Percentiles rank a stretch among this genome's conserved stretches.
Conservation (phyloP, 2,888 invertebrate genomes). For the Drosophila rellima region DNA sequence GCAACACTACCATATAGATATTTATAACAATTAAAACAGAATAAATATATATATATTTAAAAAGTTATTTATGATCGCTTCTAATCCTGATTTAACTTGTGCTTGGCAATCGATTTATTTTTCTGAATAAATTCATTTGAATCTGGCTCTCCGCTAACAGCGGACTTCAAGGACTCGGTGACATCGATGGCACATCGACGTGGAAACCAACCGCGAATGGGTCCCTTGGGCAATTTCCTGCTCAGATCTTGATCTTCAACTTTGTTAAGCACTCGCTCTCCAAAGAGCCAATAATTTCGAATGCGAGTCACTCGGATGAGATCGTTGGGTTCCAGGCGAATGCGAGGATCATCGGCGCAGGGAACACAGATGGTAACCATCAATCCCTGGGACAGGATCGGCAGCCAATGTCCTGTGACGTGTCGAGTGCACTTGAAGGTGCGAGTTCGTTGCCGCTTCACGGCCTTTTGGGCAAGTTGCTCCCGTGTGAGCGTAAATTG, state of each 20-base stretch:
- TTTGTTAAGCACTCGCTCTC: conserved; percentile 87
- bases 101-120: neutral
- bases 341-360: conserved; percentile 94
- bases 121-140: neutral
- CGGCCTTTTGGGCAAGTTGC: conserved; percentile 94
- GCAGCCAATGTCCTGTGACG: conserved; percentile 92
- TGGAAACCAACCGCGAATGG: conserved; percentile 95
- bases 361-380: conserved; percentile 90
- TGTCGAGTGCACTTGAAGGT: conserved; percentile 88
- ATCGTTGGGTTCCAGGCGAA: conserved; percentile 90
- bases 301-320: conserved; percentile 93
- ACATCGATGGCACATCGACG: conserved; percentile 90
- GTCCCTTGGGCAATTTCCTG: conserved; percentile 25
- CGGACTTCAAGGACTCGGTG: conserved; percentile 72
- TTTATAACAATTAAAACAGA: no score
- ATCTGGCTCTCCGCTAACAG: neutral
- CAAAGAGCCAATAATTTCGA: conserved; percentile 95
- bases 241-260: conserved; percentile 9
- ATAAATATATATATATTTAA: neutral
- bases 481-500: conserved; percentile 95
- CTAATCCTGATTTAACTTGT: neutral
- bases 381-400: conserved; percentile 89
- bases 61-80: no score
- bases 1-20: no score
- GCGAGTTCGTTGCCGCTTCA: conserved; percentile 91